Percentiles rank a stretch among this genome's conserved stretches.
These are phyloP conservation scores for Pipistrellus nathusii DNA, from an alignment of 2,797 vertebrate species.

Conservation along the genomic window DNA sequence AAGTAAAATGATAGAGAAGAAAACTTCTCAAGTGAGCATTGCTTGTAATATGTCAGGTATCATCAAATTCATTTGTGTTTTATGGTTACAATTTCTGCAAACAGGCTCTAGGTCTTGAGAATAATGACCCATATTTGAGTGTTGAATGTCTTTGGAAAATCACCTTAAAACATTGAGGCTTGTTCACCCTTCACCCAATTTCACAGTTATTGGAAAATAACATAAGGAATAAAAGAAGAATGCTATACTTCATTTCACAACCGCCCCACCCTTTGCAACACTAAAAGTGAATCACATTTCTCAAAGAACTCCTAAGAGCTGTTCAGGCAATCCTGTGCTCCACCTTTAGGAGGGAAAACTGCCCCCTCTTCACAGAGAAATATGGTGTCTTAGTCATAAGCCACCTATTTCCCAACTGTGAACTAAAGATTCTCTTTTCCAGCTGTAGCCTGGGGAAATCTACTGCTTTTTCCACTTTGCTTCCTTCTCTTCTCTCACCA, in stretches of 20 bases:
- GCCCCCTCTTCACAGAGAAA: not conserved
- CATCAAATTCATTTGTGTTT: conserved; percentile 3
- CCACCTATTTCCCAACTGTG: not conserved
- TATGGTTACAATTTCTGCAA: not conserved
- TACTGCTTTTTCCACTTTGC: not conserved
- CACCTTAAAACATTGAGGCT: not conserved
- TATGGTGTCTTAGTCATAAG: not conserved
- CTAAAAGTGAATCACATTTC: not conserved
- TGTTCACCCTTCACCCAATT: not conserved
- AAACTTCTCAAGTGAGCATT: not conserved
- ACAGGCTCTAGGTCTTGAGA: conserved; percentile 11
- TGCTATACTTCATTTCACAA: not conserved
- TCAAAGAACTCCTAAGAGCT: not conserved
- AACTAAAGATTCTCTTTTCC: not conserved
- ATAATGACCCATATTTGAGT: not conserved
- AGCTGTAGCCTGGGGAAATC: not conserved
- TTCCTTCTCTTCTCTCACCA: not conserved
- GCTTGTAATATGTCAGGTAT: not conserved
- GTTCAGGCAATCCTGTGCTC: not conserved
- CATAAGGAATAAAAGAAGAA: not conserved
- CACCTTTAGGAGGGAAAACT: not conserved
- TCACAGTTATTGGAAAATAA: not conserved
- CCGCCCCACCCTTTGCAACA: not conserved
- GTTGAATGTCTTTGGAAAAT: conserved; percentile 26
- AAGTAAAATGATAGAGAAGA: not conserved